Conservation (phyloP, 2,797 vertebrate genomes). For the Sylvilagus floridanus region DNA sequence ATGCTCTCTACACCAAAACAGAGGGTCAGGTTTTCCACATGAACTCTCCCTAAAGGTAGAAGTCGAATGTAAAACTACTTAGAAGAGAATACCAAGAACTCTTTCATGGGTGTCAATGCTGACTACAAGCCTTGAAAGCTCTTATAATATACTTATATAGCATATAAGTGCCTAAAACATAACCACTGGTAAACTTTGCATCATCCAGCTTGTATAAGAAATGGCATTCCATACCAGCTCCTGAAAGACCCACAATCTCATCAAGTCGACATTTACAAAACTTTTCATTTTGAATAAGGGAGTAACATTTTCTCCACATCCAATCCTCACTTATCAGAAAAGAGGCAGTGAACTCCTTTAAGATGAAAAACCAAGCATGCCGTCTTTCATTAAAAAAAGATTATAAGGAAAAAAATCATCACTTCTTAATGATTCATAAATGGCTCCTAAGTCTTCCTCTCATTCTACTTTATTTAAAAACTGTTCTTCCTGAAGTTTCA, state of each 20-base stretch:
- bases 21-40: slow-evolving; percentile 30
- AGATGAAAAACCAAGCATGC: slow-evolving; percentile 39
- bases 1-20: background rate
- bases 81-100: slow-evolving; percentile 27
- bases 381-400: slow-evolving; percentile 57
- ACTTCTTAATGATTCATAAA: slow-evolving; percentile 76
- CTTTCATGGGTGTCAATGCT: slow-evolving; percentile 27
- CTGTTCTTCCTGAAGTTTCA: slow-evolving; percentile 88
- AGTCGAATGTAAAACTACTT: slow-evolving; percentile 44
- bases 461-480: slow-evolving; percentile 75
- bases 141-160: background rate
- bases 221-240: background rate
- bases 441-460: slow-evolving; percentile 68
- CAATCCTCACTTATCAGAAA: background rate
- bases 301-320: background rate
- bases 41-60: background rate
- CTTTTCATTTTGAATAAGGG: slow-evolving; percentile 44
- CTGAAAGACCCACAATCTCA: slow-evolving; percentile 39
- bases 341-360: slow-evolving; percentile 51
- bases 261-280: background rate
- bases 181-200: background rate
- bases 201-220: slow-evolving; percentile 34
- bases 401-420: slow-evolving; percentile 24
- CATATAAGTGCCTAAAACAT: slow-evolving; percentile 39
- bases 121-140: background rate